Base-by-base conservation (phyloP, 2,113 vertebrate species). In the Silurus glanis region DNA sequence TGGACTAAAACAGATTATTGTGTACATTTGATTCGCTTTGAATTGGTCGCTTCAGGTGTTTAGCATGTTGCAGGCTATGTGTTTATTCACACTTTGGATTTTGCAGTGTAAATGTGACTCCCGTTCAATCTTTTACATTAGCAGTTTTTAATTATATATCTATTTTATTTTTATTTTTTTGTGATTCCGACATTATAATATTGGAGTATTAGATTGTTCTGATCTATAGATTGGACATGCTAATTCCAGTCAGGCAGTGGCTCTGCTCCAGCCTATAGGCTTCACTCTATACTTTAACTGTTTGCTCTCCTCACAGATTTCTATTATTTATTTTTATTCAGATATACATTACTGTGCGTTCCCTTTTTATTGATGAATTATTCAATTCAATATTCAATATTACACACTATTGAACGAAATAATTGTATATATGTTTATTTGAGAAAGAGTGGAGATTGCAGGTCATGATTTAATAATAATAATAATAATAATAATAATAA, bases 231-330 rank as follows among this genome's bases (percentile, higher is more conserved):
- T 19, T 37, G n/a, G 9, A 12, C 55, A 19, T 80, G 78, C 55
- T 80, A 23, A 80, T 45, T 10, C 9, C 53, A 19, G 16, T 13
- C 10, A 59, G 53, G n/a, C 19, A 21, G 25, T 58, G 78, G 55
- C 78, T 37, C 25, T 45, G 25, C 55, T 80, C 17, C 56, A 80
- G 78, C 78, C 78, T 80, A 45, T 59, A 80, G 45, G 17, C 56
- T 80, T 45, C 78, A 80, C 56, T 80, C 56, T 80, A 80, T 59
- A 80, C 55, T 59, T 80, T 80, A 80, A 80, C 78, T 80, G 56
- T 80, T 80, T 80, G 78, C 8, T 59, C 19, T 59, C 56, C 78
- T 59, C 55, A 3, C 28, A 10, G 56, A 0, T 12, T 17, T 17
- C 1, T 0, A 37, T 59, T 37, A 80, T 79, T 25, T 55, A 76